These are phyloP conservation scores for Calameuta filiformis DNA, from an alignment of 2,888 invertebrate species.

Conservation along the genomic window DNA sequence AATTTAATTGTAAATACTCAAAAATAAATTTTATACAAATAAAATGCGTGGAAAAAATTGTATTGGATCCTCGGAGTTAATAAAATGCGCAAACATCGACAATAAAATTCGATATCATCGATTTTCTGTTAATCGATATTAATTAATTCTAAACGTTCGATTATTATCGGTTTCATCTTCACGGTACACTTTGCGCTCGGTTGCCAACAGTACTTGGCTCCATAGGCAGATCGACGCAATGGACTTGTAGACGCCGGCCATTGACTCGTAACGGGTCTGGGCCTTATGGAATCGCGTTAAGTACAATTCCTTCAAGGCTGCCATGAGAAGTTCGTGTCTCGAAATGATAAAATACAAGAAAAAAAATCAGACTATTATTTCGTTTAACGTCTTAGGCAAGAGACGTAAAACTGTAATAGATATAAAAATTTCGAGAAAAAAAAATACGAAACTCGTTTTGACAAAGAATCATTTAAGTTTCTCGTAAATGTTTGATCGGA, in stretches of 20 bases:
- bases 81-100: neutral
- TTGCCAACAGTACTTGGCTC: constrained; percentile 22
- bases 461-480: neutral
- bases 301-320: neutral
- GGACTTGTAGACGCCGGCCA: constrained; percentile 45
- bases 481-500: neutral
- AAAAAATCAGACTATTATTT: neutral
- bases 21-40: neutral
- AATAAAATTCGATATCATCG: neutral
- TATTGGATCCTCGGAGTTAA: neutral
- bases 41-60: neutral
- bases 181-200: neutral
- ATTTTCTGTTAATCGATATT: neutral
- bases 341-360: neutral
- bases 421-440: neutral
- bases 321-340: neutral
- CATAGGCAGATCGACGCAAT: constrained; percentile 45
- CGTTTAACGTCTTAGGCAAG: neutral
- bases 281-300: constrained; percentile 31
- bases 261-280: constrained; percentile 59
- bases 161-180: neutral
- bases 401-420: neutral
- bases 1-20: neutral
- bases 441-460: neutral
- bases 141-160: neutral